A percentile compares a stretch with the other conserved stretches of the same genome.
phyloP scores from a whole-genome alignment of 1,140 invertebrate species.

The Trinorchestia longiramus region DNA sequence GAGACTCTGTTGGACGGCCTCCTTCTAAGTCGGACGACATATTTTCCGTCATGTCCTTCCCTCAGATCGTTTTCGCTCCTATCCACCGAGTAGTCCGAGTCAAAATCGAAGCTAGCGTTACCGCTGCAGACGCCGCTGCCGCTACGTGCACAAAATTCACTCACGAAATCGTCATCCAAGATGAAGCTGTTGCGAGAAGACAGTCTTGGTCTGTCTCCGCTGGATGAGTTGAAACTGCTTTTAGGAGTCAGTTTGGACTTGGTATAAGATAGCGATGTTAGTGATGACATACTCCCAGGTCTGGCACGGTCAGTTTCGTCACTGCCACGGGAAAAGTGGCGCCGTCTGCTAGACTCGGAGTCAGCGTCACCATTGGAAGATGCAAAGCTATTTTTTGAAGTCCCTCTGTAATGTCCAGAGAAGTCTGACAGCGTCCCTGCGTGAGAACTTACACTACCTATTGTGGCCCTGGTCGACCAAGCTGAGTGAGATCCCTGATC shows the following conservation, averaged over 20 bases:
- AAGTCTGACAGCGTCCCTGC: not conserved
- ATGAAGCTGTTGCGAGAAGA: constrained; percentile 31
- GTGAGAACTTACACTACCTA: not conserved
- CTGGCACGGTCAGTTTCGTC: not conserved
- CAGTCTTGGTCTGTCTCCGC: not conserved
- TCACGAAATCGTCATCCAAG: not conserved
- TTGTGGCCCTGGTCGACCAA: not conserved
- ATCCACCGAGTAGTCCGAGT: not conserved
- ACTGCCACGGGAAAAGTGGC: constrained; percentile 21
- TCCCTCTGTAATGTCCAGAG: not conserved
- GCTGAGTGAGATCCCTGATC: not conserved
- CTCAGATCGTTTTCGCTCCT: not conserved
- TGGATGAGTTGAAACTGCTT: constrained; percentile 22
- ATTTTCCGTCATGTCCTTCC: not conserved
- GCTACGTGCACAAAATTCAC: constrained; percentile 12
- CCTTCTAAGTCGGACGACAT: not conserved
- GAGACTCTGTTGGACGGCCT: not conserved
- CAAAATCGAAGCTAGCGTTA: not conserved
- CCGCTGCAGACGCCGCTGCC: constrained; percentile 42
- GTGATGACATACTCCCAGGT: not conserved
- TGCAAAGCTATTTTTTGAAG: not conserved
- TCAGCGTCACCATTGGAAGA: not conserved
- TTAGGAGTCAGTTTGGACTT: not conserved
- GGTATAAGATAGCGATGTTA: not conserved
- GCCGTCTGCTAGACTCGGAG: not conserved